Evolutionary conservation across 2,888 invertebrate species (phyloP), one percentile per base, ranked within the genome.

Genomic region (Drosophila emarginata): DNA sequence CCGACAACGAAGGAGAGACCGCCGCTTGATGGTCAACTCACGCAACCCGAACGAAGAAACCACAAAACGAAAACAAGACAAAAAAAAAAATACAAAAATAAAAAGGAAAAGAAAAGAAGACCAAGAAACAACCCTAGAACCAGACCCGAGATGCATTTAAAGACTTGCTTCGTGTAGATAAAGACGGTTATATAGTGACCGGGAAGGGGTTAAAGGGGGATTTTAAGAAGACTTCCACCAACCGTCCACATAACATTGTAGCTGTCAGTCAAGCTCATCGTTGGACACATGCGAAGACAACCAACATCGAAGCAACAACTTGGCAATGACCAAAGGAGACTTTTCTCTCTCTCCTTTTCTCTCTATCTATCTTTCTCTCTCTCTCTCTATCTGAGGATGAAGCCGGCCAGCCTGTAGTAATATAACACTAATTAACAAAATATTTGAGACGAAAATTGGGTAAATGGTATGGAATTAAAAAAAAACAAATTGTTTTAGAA

Each of bases 251-350:
- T 28, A 15, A 52, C 37, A 63, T n/a, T 61, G 64, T 53, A 60
- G 67, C 80, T 83, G 83, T 83, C 86, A 65, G 67, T 86, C 83
- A 83, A 76, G 60, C 67, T 64, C 67, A 53, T 56, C 39, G 56
- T 56, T 32, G 45, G 70, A 68, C 76, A 78, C 71, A 69, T 74
- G 70, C 57, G 51, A 63, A 64, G 65, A 52, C 61, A 39, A 63
- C 64, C 45, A 45, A 45, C 45, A 45, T 45, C 45, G 45, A 45
- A 45, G 45, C 45, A 53, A 52, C 61, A 51, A 63, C 63, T 68
- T 64, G 65, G n/a, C 73, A 75, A 32, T 40, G 58, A 40, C 72
- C 65, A 78, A 66, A 74, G 67, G 68, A 56, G 54, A 23, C 58
- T n/a, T 37, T 15, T 52, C 37, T 15, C 57, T 32, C 12, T 32